These are phyloP conservation scores for Orius laevigatus DNA, from an alignment of 1,140 invertebrate genomes.

Conservation along the genomic window DNA sequence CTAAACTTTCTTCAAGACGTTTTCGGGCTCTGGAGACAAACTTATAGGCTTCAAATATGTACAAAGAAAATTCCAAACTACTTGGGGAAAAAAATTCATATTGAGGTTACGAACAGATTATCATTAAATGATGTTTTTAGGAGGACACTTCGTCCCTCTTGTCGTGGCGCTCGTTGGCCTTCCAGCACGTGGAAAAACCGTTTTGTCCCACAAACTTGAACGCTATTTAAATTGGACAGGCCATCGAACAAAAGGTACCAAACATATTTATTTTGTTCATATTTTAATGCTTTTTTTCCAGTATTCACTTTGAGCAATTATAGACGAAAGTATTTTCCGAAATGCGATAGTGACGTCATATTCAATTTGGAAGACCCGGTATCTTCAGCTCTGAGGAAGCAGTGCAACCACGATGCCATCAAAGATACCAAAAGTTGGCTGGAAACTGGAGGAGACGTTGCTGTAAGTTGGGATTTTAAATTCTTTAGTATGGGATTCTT, in stretches of 20 bases:
- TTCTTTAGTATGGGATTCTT: too few species aligned
- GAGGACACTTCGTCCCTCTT: slow-evolving; percentile 47
- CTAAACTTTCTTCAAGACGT: too few species aligned
- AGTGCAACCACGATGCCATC: slow-evolving; percentile 67
- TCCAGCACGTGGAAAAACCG: slow-evolving; percentile 80
- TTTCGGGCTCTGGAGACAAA: background rate
- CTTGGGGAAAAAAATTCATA: background rate
- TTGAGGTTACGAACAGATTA: too few species aligned
- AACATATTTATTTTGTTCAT: background rate
- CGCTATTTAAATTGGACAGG: slow-evolving; percentile 83
- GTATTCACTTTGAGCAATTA: slow-evolving; percentile 81
- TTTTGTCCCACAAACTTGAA: slow-evolving; percentile 73
- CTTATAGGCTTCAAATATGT: background rate
- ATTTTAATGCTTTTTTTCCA: slow-evolving; percentile 28
- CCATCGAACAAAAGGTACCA: slow-evolving; percentile 63
- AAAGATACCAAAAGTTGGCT: slow-evolving; percentile 67
- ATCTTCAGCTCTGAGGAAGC: slow-evolving; percentile 55
- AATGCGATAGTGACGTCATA: slow-evolving; percentile 59
- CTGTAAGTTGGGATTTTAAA: too few species aligned
- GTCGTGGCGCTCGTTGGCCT: slow-evolving; percentile 82
- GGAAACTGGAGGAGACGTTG: slow-evolving; percentile 56
- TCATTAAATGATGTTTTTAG: too few species aligned
- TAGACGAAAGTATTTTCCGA: slow-evolving; percentile 35
- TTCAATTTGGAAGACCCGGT: slow-evolving; percentile 70
- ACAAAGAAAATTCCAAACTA: background rate